phyloP scores from a whole-genome alignment of 2,797 vertebrate genomes.

The Gambelia wislizenii region DNA sequence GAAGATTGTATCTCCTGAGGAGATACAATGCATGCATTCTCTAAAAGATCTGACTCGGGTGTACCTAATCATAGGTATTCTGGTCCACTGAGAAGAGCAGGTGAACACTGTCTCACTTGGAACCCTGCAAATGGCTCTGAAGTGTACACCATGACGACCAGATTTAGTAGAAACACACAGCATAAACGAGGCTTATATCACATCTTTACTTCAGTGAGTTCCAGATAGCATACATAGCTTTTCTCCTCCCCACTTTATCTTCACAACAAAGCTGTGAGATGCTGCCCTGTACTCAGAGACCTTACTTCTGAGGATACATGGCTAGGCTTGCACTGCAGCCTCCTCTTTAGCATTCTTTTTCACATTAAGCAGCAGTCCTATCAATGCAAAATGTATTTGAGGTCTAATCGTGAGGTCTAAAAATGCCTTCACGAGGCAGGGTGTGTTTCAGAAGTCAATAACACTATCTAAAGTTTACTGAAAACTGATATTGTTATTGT shows the following conservation, averaged over 20 bases:
- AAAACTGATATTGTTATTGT: background rate
- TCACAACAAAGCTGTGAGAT: background rate
- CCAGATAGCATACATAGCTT: background rate
- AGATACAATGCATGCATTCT: background rate
- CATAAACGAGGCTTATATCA: background rate
- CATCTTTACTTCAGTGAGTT: background rate
- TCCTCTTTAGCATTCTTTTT: background rate
- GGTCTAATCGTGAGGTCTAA: background rate
- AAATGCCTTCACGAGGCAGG: background rate
- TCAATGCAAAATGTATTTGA: background rate
- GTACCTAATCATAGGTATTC: background rate
- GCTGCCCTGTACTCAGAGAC: background rate
- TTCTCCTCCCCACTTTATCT: background rate
- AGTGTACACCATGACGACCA: background rate
- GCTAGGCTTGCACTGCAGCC: background rate
- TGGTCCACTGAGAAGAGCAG: background rate
- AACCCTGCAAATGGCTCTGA: background rate
- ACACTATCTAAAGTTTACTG: background rate
- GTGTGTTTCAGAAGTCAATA: background rate
- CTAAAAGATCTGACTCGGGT: background rate
- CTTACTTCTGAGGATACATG: background rate
- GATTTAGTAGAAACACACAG: background rate
- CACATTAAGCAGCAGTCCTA: background rate
- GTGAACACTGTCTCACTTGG: background rate
- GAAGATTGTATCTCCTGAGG: background rate